Percentiles rank a stretch among this genome's conserved stretches.
Conservation (phyloP, 2,113 vertebrate species). For the Colossoma macropomum region DNA sequence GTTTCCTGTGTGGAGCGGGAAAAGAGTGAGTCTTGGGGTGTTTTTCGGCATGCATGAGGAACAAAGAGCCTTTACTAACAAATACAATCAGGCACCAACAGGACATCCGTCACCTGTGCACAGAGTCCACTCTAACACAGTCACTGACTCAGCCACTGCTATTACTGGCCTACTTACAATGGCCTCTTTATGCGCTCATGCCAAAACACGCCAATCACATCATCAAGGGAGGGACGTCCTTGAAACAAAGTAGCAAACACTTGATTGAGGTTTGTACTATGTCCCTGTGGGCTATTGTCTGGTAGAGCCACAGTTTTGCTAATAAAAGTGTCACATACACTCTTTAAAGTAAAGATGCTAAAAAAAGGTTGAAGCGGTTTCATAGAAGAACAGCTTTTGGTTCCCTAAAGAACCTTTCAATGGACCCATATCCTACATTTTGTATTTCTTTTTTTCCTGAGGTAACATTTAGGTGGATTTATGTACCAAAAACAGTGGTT, state of each 20-base stretch:
- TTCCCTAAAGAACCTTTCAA: neutral
- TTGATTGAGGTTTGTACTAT: constrained; percentile 30
- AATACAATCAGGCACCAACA: constrained; percentile 59
- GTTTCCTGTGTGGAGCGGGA: constrained; percentile 70
- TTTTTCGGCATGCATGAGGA: constrained; percentile 43
- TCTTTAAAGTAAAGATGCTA: too few species aligned
- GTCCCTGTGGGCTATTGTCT: constrained; percentile 3
- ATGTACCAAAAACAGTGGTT: too few species aligned
- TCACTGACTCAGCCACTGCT: constrained; percentile 35
- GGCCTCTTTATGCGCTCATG: constrained; percentile 42
- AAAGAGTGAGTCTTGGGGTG: constrained; percentile 55
- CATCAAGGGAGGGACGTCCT: neutral
- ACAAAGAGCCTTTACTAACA: constrained; percentile 62
- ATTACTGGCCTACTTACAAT: constrained; percentile 61
- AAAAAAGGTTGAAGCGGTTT: neutral
- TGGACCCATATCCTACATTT: neutral
- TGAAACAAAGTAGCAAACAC: constrained; percentile 40
- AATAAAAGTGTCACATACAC: neutral
- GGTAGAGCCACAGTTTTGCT: neutral
- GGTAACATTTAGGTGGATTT: too few species aligned
- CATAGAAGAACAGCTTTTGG: neutral
- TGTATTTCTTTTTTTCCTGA: too few species aligned
- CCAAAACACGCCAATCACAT: constrained; percentile 60
- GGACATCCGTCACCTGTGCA: constrained; percentile 68
- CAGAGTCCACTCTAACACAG: constrained; percentile 30